A percentile compares a stretch with the other conserved stretches of the same genome.
Conservation (phyloP, 2,888 invertebrate species). For the Pardosa pseudoannulata region DNA sequence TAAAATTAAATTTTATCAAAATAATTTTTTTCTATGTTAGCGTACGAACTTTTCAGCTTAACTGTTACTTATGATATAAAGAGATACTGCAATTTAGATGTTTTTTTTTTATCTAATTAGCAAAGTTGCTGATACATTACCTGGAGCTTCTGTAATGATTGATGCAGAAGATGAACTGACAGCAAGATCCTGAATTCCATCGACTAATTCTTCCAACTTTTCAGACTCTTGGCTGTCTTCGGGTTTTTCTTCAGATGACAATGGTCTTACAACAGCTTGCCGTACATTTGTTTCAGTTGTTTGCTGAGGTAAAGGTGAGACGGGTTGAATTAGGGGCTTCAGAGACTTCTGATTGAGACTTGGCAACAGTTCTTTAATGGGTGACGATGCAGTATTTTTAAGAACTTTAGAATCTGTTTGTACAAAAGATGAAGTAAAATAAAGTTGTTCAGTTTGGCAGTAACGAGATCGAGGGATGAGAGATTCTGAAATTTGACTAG, state of each 20-base stretch:
- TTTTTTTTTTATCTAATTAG: too few relatives aligned
- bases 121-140: too few relatives aligned
- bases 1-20: too few relatives aligned
- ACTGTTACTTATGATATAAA: too few relatives aligned
- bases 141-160: too few relatives aligned
- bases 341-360: constrained; percentile 40
- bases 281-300: not conserved
- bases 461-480: constrained; percentile 45
- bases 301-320: constrained; percentile 38
- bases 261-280: not conserved
- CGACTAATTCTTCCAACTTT: too few relatives aligned
- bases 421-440: constrained; percentile 27
- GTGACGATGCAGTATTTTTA: constrained; percentile 54
- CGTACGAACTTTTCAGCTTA: too few relatives aligned
- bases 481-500: constrained; percentile 48
- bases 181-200: too few relatives aligned
- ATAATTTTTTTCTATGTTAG: too few relatives aligned
- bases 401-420: constrained; percentile 36
- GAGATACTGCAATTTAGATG: too few relatives aligned
- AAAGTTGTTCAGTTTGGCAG: constrained; percentile 62
- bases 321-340: constrained; percentile 57
- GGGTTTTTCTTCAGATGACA: not conserved
- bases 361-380: constrained; percentile 44
- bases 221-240: not conserved
- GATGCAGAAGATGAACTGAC: too few relatives aligned